phyloP scores from a whole-genome alignment of 1,140 invertebrate species.

The Leptinotarsa texana region DNA sequence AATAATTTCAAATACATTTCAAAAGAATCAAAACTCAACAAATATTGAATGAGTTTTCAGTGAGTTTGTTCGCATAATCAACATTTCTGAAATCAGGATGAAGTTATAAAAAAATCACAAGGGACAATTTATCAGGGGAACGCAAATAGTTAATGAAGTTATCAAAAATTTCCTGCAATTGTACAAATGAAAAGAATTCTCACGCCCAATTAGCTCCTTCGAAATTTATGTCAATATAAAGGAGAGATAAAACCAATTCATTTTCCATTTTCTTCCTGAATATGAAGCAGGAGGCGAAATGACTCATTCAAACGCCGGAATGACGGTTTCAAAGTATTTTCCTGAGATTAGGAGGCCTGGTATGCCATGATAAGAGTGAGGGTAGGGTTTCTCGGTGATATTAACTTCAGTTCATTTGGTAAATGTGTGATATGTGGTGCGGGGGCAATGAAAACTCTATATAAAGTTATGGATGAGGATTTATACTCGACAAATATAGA shows the following conservation, averaged over 20 bases:
- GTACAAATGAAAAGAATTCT: background rate
- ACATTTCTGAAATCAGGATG: no score
- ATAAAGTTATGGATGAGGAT: background rate
- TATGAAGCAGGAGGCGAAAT: background rate
- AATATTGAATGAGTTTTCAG: no score
- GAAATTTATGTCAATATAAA: constrained; percentile 9
- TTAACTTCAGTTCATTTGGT: background rate
- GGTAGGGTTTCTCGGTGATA: background rate
- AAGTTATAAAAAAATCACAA: no score
- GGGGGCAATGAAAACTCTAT: background rate
- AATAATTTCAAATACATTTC: no score
- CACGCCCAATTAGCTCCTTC: background rate
- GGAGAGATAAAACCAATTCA: background rate
- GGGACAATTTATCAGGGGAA: no score
- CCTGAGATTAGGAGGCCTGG: background rate
- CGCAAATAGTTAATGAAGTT: background rate
- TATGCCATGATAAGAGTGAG: constrained; percentile 1
- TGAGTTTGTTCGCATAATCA: no score
- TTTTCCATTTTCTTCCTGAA: background rate
- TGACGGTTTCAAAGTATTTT: background rate
- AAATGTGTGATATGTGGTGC: background rate
- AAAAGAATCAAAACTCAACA: no score
- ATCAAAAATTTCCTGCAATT: background rate
- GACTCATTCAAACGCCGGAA: background rate
- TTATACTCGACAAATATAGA: background rate